Base-by-base conservation (phyloP, 2,113 vertebrate species). In the Oostethus manadensis region DNA sequence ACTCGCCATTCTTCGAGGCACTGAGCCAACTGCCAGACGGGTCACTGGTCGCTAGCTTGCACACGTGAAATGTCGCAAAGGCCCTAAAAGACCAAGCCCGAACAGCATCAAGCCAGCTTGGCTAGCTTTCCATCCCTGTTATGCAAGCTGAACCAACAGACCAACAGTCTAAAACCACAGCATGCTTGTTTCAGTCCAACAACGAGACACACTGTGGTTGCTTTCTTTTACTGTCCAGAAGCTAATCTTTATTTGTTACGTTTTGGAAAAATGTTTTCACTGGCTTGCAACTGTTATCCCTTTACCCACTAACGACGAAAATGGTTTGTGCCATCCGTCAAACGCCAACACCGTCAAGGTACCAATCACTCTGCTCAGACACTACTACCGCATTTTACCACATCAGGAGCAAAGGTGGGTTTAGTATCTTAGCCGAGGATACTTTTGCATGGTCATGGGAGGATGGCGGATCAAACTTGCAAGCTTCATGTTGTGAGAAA, bases 121-220 rank as follows among this genome's bases (percentile, higher is more conserved):
- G 72, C 77, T 35, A 18, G 69, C 76, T 67, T 77, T 70, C 64
- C 81, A 83, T 90, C 63, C 75, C 70, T 42, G 73, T 73, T 64
- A 58, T 35, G 53, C 82, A 84, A 87, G 81, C 80, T 87, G 83
- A 81, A 76, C 76, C 83, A 84, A 89, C 44, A 86, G 26, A 10
- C 10, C 5, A 43, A 21, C 38, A 15, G 38, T 42, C 21, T 17
- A 11, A 55, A 54, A 55, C 14, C 38, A 42, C 38, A 14, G 11
- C 13, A 11, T 14, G 13, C 38, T 42, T 13, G 38, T 42, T 14
- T 5, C 38, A 42, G 38, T 40, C 6, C 6, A n/a, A 14, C 10
- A n/a, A 13, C 11, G 51, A n/a, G 33, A 17, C 17, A 18, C 51
- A 20, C 13, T 42, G 29, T 11, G 6, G 17, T 33, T 23, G 13